Base-by-base conservation (phyloP, 2,113 vertebrate genomes). In the Nycticryphes semicollaris region DNA sequence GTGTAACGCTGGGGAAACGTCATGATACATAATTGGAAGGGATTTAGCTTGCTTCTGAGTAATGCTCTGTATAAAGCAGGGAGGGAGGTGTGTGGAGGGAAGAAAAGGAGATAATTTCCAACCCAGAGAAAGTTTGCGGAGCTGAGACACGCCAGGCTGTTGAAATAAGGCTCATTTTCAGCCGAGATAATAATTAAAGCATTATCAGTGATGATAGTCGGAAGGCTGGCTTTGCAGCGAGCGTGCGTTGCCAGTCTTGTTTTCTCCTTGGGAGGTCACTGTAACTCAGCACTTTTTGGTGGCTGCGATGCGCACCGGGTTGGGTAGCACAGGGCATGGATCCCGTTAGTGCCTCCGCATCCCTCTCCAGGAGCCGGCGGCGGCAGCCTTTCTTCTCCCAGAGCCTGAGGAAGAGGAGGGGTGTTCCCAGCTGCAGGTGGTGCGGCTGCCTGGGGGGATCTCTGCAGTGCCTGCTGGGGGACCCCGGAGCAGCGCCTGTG, bases 231-330 rank as follows among this genome's bases (percentile, higher is more conserved):
- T 93, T 74, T 1, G 51, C 85, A 85, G 90, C 28, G 9, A 78
- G 80, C 21, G 35, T 51, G 30, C 35, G 62, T 72, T 97, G 96
- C 94, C 96, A 95, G 96, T 95, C 97, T 95, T 84, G 91, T 92
- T 97, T 96, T 94, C 96, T 97, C 95, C 93, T 96, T 97, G 97
- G 97, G 95, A 97, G 97, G 96, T 96, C 97, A 97, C 93, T 86
- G 82, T 96, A 95, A 97, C 93, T 96, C 97, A 97, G 96, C 96
- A 84, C 95, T 96, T 91, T 95, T 97, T 85, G 28, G 92, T 96
- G 87, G 93, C 94, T 78, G 93, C 12, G 39, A 31, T n/a, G 82
- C 5, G 33, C 68, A 33, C 23, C 3, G 54, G 24, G 47, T 19
- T 64, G 88, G 84, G 92, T 22, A 60, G 63, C 62, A 31, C 51